Evolutionary conservation across 2,797 vertebrate genomes (phyloP).

Genomic region (Enoplosus armatus): DNA sequence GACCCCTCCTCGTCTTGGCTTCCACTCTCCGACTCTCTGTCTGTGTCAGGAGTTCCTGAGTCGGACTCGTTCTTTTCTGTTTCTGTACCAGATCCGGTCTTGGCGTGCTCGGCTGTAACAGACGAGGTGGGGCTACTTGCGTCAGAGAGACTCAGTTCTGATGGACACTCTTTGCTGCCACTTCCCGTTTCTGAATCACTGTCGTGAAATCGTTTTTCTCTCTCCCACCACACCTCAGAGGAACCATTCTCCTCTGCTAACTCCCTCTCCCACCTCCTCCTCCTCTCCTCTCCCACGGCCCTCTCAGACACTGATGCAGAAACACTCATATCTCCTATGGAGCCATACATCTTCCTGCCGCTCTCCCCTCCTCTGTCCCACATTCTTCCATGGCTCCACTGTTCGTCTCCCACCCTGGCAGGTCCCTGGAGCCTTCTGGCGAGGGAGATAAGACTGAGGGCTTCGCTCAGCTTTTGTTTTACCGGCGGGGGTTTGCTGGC

Average conservation of each 20-base stretch:
- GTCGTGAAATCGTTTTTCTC: conserved; percentile 39
- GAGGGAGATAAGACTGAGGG: conserved; percentile 80
- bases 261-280: conserved; percentile 72
- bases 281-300: conserved; percentile 57
- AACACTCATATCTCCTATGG: conserved; percentile 72
- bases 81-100: conserved; percentile 76
- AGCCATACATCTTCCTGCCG: conserved; percentile 46
- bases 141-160: conserved; percentile 53
- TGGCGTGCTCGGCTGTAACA: not conserved
- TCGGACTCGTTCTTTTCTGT: conserved; percentile 72
- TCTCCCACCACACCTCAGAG: conserved; percentile 38
- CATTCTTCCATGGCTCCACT: conserved; percentile 54
- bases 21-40: conserved; percentile 46
- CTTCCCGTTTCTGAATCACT: conserved; percentile 55
- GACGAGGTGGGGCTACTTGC: conserved; percentile 51
- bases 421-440: conserved; percentile 81
- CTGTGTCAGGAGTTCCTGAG: conserved; percentile 53
- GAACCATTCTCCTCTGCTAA: conserved; percentile 12
- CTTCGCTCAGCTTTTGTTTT: conserved; percentile 80
- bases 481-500: conserved; percentile 71
- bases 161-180: conserved; percentile 54
- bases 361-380: conserved; percentile 41
- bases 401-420: conserved; percentile 57
- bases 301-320: conserved; percentile 67
- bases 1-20: conserved; percentile 49